Base-by-base conservation (phyloP, 1,140 invertebrate species). In the Caerostris darwini region DNA sequence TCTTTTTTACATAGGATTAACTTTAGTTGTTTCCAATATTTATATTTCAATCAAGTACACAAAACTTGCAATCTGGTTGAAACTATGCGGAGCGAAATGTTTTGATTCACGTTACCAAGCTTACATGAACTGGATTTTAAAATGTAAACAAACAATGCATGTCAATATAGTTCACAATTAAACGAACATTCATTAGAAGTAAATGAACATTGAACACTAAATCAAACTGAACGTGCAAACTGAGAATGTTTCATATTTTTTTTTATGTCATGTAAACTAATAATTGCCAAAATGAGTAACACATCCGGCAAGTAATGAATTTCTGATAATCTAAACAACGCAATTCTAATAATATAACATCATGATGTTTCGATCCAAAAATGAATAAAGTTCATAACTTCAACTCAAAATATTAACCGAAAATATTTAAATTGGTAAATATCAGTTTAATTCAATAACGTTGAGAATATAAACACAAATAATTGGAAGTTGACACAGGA, bases 401-500 rank as follows among this genome's bases (percentile, higher is more conserved):
- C 14, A 57, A 83, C 17, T 57, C 12, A 83, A 57, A n/a, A 19
- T 14, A 7, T n/a, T 19, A 57, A 6, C 3, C 5, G 6, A 17
- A 7, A 7, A 3, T 0, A 83, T 58, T 83, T 83, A 54, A 57
- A 57, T 34, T 50, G 12, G 14, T 50, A 77, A 77, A 53, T 53
- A 12, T 50, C 53, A 77, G 10, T 12, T 3, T 50, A 77, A 12
- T 12, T 50, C 53, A 50, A 53, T 50, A 77, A 53, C 71, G 53
- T 12, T 12, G 34, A 50, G 50, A 3, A 57, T 6, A 57, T 83
- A 57, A 83, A 56, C 56, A 56, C 5, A 34, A 17, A 57, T 57
- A 58, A 57, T 56, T 83, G n/a, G 54, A 83, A 83, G 17, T 56
- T 83, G 82, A 83, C 56, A 83, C 82, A 57, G 56, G 82, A 83